phyloP scores from a whole-genome alignment of 2,113 vertebrate genomes.

The Empidonax traillii region DNA sequence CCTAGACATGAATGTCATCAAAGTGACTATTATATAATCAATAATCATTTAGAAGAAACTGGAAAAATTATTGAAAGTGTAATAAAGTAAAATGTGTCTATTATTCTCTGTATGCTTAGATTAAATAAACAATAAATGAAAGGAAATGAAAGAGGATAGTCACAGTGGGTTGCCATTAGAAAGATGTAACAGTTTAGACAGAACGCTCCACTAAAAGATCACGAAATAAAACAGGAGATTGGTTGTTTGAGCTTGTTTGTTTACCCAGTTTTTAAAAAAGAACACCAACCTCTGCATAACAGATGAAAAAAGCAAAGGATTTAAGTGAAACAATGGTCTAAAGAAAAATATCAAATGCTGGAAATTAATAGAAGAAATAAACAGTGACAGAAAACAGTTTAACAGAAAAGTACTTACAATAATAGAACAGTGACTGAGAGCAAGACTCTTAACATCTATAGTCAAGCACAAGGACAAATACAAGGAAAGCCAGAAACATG shows the following conservation, averaged over 20 bases:
- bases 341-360: neutral
- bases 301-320: neutral
- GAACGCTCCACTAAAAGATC: neutral
- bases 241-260: neutral
- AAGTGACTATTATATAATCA: slow-evolving; percentile 36
- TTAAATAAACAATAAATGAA: slow-evolving; percentile 38
- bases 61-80: neutral
- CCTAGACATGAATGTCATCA: neutral
- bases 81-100: neutral
- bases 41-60: slow-evolving; percentile 20
- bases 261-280: neutral
- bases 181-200: neutral
- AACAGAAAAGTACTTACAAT: neutral
- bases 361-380: neutral
- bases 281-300: neutral
- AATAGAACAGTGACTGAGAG: neutral
- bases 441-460: neutral
- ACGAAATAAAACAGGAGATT: neutral
- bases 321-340: neutral
- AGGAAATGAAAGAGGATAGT: slow-evolving; percentile 11
- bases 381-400: neutral
- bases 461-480: neutral
- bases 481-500: neutral
- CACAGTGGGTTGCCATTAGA: neutral
- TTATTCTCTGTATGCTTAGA: neutral